Evolutionary conservation across 2,888 invertebrate species (phyloP).

Genomic region (Brachycybe producta): DNA sequence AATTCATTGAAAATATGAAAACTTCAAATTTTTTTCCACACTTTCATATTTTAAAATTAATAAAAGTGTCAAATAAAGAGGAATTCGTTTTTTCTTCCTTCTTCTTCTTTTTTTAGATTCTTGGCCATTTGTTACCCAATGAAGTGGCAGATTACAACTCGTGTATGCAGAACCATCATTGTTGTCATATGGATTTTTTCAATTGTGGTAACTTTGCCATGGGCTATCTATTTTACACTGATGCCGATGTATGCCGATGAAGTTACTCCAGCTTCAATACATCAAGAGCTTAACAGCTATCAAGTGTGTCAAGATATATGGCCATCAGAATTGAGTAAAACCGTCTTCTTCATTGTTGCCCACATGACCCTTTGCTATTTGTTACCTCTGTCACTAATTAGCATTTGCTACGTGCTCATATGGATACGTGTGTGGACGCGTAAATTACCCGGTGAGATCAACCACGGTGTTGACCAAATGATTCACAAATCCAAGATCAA

Average conservation of each 20-base stretch:
- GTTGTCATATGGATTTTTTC: conserved; percentile 40
- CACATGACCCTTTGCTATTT: conserved; percentile 24
- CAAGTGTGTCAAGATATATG: conserved; percentile 24
- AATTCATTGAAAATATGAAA: no score
- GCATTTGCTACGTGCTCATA: conserved; percentile 25
- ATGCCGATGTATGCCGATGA: conserved; percentile 29
- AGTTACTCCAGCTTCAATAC: conserved; percentile 30
- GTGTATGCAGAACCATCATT: conserved; percentile 35
- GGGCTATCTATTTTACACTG: conserved; percentile 40
- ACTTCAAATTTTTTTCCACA: no score
- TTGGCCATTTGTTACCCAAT: conserved; percentile 40
- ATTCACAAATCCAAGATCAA: conserved; percentile 37
- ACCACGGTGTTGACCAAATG: conserved; percentile 27
- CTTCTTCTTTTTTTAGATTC: conserved; percentile 22
- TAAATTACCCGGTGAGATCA: conserved; percentile 37
- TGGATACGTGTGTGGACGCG: conserved; percentile 32
- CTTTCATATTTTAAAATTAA: no score
- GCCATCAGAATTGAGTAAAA: conserved; percentile 18
- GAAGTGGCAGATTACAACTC: conserved; percentile 36
- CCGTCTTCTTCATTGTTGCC: conserved; percentile 23
- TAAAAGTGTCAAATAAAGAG: no score
- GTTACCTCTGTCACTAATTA: conserved; percentile 25
- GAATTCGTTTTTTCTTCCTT: not conserved
- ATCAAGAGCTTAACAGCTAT: conserved; percentile 17
- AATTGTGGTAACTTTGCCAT: conserved; percentile 38